phyloP scores from a whole-genome alignment of 2,888 invertebrate genomes.

The Parochlus steinenii region DNA sequence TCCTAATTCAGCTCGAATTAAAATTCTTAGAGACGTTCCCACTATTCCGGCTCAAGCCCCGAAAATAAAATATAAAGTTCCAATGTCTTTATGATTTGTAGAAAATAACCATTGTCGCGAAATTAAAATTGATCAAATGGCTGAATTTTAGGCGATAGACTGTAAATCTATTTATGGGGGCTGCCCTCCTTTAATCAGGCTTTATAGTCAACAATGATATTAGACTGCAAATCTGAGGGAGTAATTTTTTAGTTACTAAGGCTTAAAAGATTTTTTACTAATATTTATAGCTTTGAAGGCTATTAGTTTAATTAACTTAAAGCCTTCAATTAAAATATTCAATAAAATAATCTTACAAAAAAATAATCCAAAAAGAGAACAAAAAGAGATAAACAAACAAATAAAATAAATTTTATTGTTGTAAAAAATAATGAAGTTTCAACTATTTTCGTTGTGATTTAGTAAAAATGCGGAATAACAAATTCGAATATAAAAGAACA shows the following conservation, averaged over 20 bases:
- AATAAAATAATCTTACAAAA: constrained; percentile 23
- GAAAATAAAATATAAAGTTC: constrained; percentile 52
- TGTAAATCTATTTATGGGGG: constrained; percentile 46
- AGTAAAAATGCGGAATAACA: constrained; percentile 32
- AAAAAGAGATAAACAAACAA: constrained; percentile 20
- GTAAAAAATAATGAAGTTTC: constrained; percentile 24
- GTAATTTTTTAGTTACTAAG: constrained; percentile 33
- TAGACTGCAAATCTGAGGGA: constrained; percentile 45
- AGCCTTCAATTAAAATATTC: constrained; percentile 29
- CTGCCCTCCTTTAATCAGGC: constrained; percentile 35
- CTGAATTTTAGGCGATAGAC: constrained; percentile 43
- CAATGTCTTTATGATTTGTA: constrained; percentile 63
- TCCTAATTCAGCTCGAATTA: constrained; percentile 58
- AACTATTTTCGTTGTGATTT: constrained; percentile 34
- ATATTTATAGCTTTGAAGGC: constrained; percentile 45
- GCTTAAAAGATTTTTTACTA: constrained; percentile 33
- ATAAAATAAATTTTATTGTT: constrained; percentile 22
- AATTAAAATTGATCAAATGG: constrained; percentile 38
- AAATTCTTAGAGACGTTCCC: constrained; percentile 48
- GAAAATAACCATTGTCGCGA: constrained; percentile 48
- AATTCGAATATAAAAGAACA: constrained; percentile 40
- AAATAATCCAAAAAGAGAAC: constrained; percentile 22
- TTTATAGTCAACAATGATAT: constrained; percentile 39
- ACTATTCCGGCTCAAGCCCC: constrained; percentile 48
- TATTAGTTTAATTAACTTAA: constrained; percentile 45